Evolutionary conservation across 2,888 invertebrate genomes (phyloP).

Genomic region (Troides aeacus): DNA sequence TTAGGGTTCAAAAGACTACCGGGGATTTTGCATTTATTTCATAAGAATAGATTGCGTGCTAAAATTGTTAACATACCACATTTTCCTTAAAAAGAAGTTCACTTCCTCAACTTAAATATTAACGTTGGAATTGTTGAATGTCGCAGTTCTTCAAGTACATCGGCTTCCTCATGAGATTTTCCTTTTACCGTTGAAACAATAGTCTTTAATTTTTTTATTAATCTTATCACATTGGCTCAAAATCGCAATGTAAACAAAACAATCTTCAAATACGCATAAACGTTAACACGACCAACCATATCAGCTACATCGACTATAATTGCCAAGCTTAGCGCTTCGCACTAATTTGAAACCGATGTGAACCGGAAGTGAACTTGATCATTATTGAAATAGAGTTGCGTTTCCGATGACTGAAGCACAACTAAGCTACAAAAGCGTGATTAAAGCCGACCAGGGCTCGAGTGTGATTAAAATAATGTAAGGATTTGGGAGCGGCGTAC

Average conservation of each 20-base stretch:
- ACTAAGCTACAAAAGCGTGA: slow-evolving; percentile 54
- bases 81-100: no score
- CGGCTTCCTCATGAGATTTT: no score
- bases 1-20: no score
- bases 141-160: no score
- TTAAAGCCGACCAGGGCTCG: slow-evolving; percentile 62
- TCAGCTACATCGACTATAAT: slow-evolving; percentile 21
- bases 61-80: no score
- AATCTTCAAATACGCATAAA: slow-evolving; percentile 12
- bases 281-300: slow-evolving; percentile 14
- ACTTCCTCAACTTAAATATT: no score
- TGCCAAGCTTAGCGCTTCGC: slow-evolving; percentile 24
- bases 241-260: slow-evolving; percentile 3
- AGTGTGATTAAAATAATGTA: slow-evolving; percentile 75
- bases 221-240: not conserved
- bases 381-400: slow-evolving; percentile 38
- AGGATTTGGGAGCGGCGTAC: slow-evolving; percentile 69
- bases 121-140: no score
- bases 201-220: not conserved
- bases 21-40: no score
- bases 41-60: no score
- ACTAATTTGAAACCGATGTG: slow-evolving; percentile 21
- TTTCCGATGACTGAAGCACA: slow-evolving; percentile 40
- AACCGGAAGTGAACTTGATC: slow-evolving; percentile 40
- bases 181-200: no score